Conservation (phyloP, 2,888 invertebrate genomes). For the Cryptus armator region DNA sequence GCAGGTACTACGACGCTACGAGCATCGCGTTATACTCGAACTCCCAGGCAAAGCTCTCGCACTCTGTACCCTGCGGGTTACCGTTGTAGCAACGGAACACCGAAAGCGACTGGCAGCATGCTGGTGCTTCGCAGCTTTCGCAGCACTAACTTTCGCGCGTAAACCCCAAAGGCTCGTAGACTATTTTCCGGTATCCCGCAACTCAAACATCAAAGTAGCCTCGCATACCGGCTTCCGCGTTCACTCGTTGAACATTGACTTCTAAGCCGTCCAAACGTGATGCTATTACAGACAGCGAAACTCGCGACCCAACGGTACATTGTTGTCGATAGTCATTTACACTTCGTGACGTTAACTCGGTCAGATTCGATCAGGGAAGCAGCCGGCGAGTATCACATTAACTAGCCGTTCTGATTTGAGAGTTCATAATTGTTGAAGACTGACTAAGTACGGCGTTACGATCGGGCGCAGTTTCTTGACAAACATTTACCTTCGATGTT, state of each 20-base stretch:
- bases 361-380: not conserved
- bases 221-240: conserved; percentile 69
- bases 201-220: conserved; percentile 63
- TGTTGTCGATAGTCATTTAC: conserved; percentile 26
- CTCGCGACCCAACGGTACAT: conserved; percentile 1
- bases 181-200: conserved; percentile 56
- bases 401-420: not conserved
- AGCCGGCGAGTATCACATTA: not conserved
- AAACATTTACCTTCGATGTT: not conserved
- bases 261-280: not conserved
- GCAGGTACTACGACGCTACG: not conserved
- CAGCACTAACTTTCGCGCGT: not conserved
- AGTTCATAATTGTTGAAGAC: not conserved
- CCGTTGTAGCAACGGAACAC: conserved; percentile 23
- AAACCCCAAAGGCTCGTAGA: conserved; percentile 27
- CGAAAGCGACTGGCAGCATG: conserved; percentile 11
- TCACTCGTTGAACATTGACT: conserved; percentile 40
- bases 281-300: not conserved
- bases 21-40: not conserved
- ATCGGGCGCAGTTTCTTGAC: not conserved
- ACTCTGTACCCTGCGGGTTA: conserved; percentile 16
- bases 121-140: not conserved
- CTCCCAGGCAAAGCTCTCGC: conserved; percentile 21
- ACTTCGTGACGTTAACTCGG: conserved; percentile 5
- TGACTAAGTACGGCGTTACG: not conserved